These are phyloP conservation scores for Melanostoma mellinum DNA, from an alignment of 2,888 invertebrate species.

Conservation along the genomic window DNA sequence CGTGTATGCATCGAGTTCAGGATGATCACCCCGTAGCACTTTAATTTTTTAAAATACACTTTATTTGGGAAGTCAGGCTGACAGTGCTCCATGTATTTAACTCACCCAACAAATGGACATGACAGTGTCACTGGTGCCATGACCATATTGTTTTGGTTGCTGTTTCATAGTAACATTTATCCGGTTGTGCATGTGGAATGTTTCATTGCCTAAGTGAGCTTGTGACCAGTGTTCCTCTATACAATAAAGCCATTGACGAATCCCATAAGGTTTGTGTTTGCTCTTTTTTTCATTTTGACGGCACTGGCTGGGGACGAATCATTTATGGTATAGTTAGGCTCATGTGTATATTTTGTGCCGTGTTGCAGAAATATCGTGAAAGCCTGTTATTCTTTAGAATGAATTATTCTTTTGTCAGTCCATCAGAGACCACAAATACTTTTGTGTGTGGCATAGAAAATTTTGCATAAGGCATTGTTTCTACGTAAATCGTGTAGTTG, in stretches of 20 bases:
- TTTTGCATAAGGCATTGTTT: too few species aligned
- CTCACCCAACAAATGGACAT: slow-evolving; percentile 15
- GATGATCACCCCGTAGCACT: slow-evolving; percentile 10
- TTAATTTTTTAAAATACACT: slow-evolving; percentile 29
- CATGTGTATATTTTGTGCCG: neutral
- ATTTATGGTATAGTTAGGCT: slow-evolving; percentile 4
- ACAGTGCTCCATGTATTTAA: neutral
- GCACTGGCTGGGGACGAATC: slow-evolving; percentile 5
- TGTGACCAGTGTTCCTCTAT: neutral
- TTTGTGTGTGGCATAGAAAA: too few species aligned
- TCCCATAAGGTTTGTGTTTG: slow-evolving; percentile 8
- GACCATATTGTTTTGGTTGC: slow-evolving; percentile 41
- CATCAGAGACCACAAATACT: too few species aligned
- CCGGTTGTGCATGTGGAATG: slow-evolving; percentile 13
- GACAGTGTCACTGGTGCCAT: slow-evolving; percentile 22
- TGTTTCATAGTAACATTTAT: slow-evolving; percentile 6
- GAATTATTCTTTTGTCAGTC: slow-evolving; percentile 13
- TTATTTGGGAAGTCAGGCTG: slow-evolving; percentile 28
- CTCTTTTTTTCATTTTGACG: slow-evolving; percentile 13
- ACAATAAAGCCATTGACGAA: neutral
- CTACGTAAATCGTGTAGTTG: too few species aligned
- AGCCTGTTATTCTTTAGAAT: slow-evolving; percentile 2
- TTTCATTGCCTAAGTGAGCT: slow-evolving; percentile 3
- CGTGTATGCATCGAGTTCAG: neutral
- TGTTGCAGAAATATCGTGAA: neutral